Evolutionary conservation across 2,797 vertebrate genomes (phyloP).

Genomic region (Salmo trutta): DNA sequence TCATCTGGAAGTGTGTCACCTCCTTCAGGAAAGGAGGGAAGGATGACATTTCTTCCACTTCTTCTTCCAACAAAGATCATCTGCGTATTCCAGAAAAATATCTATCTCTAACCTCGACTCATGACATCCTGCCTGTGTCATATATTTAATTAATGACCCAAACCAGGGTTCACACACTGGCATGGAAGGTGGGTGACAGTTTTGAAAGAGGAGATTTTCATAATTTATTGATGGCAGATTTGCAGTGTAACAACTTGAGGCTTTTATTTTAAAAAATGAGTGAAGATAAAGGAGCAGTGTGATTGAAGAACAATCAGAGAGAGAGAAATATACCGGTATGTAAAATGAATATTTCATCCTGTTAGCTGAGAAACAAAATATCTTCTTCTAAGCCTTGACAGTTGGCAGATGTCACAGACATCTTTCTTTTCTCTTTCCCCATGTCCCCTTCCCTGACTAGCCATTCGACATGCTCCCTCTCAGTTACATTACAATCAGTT

Average conservation of each 20-base stretch:
- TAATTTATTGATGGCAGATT: conserved; percentile 58
- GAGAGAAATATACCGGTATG: conserved; percentile 33
- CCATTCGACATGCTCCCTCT: neutral
- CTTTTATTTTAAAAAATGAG: conserved; percentile 54
- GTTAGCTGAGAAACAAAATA: conserved; percentile 19
- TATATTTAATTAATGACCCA: conserved; percentile 48
- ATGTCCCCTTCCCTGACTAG: neutral
- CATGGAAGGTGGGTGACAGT: conserved; percentile 43
- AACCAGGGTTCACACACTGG: conserved; percentile 46
- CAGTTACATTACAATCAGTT: neutral
- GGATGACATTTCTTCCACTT: conserved; percentile 37
- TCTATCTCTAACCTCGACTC: neutral
- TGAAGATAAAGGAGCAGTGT: conserved; percentile 13
- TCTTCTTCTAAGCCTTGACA: conserved; percentile 27
- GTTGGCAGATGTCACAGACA: conserved; percentile 36
- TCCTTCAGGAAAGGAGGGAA: conserved; percentile 47
- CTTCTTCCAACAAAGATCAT: conserved; percentile 24
- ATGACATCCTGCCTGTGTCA: conserved; percentile 3
- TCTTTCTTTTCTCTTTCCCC: conserved; percentile 11
- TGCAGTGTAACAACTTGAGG: conserved; percentile 37
- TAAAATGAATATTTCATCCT: conserved; percentile 46
- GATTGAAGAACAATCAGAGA: conserved; percentile 48
- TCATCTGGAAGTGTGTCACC: conserved; percentile 74
- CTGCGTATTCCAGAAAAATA: conserved; percentile 16
- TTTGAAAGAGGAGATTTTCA: conserved; percentile 45